Percentiles rank a stretch among this genome's conserved stretches.
Evolutionary conservation across 2,797 vertebrate species (phyloP).

Genomic region (Selene dorsalis): DNA sequence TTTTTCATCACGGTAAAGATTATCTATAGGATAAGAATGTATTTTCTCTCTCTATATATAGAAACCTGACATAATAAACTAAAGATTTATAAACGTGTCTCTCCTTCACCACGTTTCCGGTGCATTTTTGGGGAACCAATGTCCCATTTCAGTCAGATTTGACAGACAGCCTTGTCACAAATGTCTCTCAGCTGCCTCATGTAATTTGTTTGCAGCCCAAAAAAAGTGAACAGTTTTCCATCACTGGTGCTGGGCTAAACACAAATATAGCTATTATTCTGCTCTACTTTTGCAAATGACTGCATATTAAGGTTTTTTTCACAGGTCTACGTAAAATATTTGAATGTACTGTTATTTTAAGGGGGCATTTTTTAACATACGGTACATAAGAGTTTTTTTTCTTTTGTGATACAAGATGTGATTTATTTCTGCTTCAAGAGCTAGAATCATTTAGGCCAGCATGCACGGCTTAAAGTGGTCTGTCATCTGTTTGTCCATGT

Average conservation of each 20-base stretch:
- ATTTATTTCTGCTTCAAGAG: background rate
- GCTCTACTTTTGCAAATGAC: slow-evolving; percentile 12
- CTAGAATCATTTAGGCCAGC: background rate
- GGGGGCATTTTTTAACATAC: background rate
- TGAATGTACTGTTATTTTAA: background rate
- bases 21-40: background rate
- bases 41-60: too few species aligned
- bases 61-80: background rate
- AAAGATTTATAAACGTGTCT: slow-evolving; percentile 26
- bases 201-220: slow-evolving; percentile 61
- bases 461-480: slow-evolving; percentile 12
- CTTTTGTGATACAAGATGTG: background rate
- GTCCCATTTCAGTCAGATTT: slow-evolving; percentile 68
- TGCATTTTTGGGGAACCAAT: slow-evolving; percentile 33
- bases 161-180: slow-evolving; percentile 59
- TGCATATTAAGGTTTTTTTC: slow-evolving; percentile 7
- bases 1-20: background rate
- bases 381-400: background rate
- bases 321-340: background rate
- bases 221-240: slow-evolving; percentile 46
- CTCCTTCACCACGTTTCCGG: slow-evolving; percentile 39
- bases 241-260: slow-evolving; percentile 16
- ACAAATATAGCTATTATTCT: slow-evolving; percentile 21
- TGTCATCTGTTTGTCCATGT: background rate
- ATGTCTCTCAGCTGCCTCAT: slow-evolving; percentile 48